phyloP scores from a whole-genome alignment of 2,797 vertebrate genomes.

The Trichosurus vulpecula region DNA sequence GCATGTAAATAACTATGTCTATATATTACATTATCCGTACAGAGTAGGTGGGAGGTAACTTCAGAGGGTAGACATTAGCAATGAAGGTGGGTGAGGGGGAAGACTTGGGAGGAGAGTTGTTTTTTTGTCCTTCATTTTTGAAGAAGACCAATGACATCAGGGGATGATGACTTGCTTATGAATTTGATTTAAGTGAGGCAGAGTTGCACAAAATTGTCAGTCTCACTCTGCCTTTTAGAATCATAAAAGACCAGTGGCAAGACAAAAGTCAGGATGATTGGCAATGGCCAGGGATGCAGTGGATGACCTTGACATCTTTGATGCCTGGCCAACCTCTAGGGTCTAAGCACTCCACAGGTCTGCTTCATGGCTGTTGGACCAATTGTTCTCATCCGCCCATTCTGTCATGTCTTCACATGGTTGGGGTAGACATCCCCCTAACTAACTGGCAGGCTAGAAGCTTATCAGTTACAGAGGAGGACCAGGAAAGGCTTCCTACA shows the following conservation, averaged over 20 bases:
- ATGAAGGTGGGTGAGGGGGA: background rate
- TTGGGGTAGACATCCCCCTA: background rate
- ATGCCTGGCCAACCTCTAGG: too few relatives aligned
- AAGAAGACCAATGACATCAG: background rate
- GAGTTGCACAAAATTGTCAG: background rate
- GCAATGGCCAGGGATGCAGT: background rate
- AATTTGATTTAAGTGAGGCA: background rate
- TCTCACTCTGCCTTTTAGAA: background rate
- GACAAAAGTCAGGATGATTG: background rate
- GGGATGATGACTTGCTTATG: background rate
- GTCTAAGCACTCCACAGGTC: background rate
- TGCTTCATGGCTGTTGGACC: background rate
- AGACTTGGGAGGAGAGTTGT: background rate
- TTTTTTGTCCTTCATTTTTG: background rate
- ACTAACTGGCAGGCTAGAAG: background rate
- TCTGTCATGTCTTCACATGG: background rate
- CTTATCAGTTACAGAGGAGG: background rate
- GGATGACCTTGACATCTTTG: background rate
- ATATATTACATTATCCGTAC: background rate
- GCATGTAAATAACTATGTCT: background rate
- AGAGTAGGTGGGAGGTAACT: background rate
- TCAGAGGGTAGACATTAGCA: background rate
- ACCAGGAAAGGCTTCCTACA: background rate
- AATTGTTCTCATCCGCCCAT: background rate
- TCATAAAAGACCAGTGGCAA: background rate